Conservation (phyloP, 2,797 vertebrate genomes). For the Myotis findleyi region DNA sequence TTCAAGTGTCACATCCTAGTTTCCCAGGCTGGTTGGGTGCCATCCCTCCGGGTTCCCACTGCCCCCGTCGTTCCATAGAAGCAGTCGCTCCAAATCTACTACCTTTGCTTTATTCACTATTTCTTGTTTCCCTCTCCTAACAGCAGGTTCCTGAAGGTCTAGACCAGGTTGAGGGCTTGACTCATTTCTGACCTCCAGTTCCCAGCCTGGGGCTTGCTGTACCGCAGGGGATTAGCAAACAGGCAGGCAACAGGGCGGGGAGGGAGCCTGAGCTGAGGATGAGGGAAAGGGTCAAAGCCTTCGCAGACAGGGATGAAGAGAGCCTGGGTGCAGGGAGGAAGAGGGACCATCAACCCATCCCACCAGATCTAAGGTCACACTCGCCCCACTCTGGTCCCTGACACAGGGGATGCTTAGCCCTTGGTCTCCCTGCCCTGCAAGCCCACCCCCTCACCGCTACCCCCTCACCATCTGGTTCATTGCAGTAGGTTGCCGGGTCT, state of each 20-base stretch:
- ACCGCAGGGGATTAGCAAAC: not conserved
- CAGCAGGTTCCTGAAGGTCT: not conserved
- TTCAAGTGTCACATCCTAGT: not conserved
- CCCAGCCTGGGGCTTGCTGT: not conserved
- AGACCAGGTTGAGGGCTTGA: not conserved
- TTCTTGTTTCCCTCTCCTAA: conserved; percentile 15
- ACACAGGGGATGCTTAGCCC: not conserved
- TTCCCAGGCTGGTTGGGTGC: not conserved
- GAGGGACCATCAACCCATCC: not conserved
- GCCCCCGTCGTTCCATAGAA: not conserved
- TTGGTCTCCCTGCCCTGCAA: not conserved
- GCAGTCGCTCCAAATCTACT: not conserved
- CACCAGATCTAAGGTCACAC: not conserved
- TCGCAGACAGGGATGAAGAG: not conserved
- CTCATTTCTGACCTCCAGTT: conserved; percentile 23
- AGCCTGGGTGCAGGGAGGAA: not conserved
- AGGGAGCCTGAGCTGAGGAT: not conserved
- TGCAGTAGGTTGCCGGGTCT: conserved; percentile 99
- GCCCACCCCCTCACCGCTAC: fast-evolving
- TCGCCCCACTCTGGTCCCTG: not conserved
- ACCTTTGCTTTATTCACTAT: not conserved
- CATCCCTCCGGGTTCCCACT: not conserved
- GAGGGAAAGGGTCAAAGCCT: not conserved
- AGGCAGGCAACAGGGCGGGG: not conserved
- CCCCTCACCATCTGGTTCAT: conserved; percentile 95